A percentile compares a stretch with the other conserved stretches of the same genome.
phyloP scores from a whole-genome alignment of 1,140 invertebrate species.

The Tachypleus tridentatus region DNA sequence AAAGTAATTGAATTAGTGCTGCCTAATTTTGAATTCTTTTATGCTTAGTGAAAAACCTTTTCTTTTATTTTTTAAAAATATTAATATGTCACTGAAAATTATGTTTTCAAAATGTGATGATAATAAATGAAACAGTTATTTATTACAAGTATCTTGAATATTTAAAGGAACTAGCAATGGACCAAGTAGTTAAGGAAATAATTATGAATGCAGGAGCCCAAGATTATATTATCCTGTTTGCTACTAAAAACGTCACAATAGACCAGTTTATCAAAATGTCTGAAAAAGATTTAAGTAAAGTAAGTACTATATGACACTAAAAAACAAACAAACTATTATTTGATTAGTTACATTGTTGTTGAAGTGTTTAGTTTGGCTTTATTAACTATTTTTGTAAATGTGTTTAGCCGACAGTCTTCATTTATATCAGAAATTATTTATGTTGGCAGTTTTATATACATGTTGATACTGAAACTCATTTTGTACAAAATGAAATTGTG shows the following conservation, averaged over 20 bases:
- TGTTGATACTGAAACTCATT: too few species aligned
- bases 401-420: too few species aligned
- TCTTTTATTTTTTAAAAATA: not conserved
- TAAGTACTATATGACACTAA: not conserved
- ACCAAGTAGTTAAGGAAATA: conserved; percentile 13
- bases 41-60: too few species aligned
- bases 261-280: conserved; percentile 15
- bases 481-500: too few species aligned
- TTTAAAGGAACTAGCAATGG: conserved; percentile 15
- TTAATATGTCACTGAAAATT: not conserved
- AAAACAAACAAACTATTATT: too few species aligned
- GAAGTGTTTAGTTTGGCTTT: too few species aligned
- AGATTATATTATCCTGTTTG: conserved; percentile 20
- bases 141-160: not conserved
- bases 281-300: conserved; percentile 17
- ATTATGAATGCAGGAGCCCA: conserved; percentile 15
- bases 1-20: too few species aligned
- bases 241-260: conserved; percentile 13
- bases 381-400: too few species aligned
- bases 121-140: not conserved
- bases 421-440: too few species aligned
- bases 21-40: too few species aligned
- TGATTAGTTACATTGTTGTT: too few species aligned
- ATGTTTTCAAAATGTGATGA: conserved; percentile 7
- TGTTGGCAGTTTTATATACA: too few species aligned